Evolutionary conservation across 1,140 invertebrate genomes (phyloP).

Genomic region (Bombyx mori): DNA sequence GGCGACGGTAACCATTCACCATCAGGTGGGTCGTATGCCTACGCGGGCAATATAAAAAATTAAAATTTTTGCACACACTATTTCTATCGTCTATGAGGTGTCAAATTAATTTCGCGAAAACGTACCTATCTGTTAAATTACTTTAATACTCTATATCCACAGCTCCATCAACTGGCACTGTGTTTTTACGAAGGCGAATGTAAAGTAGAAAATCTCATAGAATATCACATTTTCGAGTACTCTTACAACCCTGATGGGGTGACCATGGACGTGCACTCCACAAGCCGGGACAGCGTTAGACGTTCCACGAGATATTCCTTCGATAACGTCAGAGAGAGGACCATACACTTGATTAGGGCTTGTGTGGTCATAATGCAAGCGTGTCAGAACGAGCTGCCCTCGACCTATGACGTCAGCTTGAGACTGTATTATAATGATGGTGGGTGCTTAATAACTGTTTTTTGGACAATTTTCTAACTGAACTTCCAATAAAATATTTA

Average conservation of each 20-base stretch:
- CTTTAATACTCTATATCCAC: neutral
- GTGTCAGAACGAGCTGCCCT: constrained; percentile 21
- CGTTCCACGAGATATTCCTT: constrained; percentile 22
- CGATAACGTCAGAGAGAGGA: constrained; percentile 31
- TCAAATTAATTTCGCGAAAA: too few relatives aligned
- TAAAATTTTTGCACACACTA: too few relatives aligned
- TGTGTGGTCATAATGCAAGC: constrained; percentile 35
- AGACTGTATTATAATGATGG: constrained; percentile 52
- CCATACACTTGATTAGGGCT: constrained; percentile 29
- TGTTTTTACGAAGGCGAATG: constrained; percentile 50
- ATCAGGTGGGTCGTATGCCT: too few relatives aligned
- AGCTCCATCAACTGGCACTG: constrained; percentile 46
- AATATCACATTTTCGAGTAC: constrained; percentile 53
- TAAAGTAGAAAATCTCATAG: constrained; percentile 38
- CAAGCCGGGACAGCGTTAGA: constrained; percentile 15
- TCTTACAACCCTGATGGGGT: constrained; percentile 32
- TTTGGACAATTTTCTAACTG: too few relatives aligned
- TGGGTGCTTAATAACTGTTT: constrained; percentile 13
- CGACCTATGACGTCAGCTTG: constrained; percentile 36
- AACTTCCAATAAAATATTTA: too few relatives aligned
- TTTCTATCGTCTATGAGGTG: too few relatives aligned
- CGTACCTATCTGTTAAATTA: too few relatives aligned
- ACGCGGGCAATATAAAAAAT: too few relatives aligned
- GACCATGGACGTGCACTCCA: constrained; percentile 35
- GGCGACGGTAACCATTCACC: too few relatives aligned